Base-by-base conservation (phyloP, 1,140 invertebrate species). In the Leguminivora glycinivorella region DNA sequence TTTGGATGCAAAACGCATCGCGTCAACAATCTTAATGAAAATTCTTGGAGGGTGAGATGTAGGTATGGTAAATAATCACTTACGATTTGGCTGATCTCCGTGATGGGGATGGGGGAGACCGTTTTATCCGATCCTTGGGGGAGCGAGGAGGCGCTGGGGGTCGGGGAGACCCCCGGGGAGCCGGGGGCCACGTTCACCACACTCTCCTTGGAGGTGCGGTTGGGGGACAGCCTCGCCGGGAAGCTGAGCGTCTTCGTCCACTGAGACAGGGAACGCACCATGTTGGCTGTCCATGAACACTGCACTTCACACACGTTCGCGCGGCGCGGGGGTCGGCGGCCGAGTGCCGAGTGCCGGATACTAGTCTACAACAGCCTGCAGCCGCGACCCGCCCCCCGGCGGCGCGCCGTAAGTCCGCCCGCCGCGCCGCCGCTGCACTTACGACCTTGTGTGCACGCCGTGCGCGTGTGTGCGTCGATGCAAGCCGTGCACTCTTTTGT, bases 191-290 rank as follows among this genome's bases (percentile, higher is more conserved):
- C 92, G 77, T 93, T 93, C 67, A 92, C 92, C 71, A 93, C 92
- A 89, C 93, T 93, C 87, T 96, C 94, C 92, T 96, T 95, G 24
- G 94, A 94, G 43, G 94, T 94, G 77, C 95, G 94, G 83, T 96
- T 95, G 0, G 96, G 95, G 67, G 95, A 96, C 77, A 96, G 93
- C 84, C 96, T 93, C 78, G 96, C 95, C 71, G 96, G 96, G 86
- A 97, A 97, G 93, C 96, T 96, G 82, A 97, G 92, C 75, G 96
- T 97, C 93, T 96, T 97, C 80, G 96, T 96, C 96, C 96, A 97
- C 93, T 96, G 95, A 60, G 95, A 94, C 80, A 96, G 88, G 92
- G 95, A 96, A 78, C 96, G 95, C 83, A 96, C 96, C 96, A 97
- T 97, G 83, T 89, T 93, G 82, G 78, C 75, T 76, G 85, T 87